phyloP scores from a whole-genome alignment of 2,797 vertebrate species.

The Chelmon rostratus region DNA sequence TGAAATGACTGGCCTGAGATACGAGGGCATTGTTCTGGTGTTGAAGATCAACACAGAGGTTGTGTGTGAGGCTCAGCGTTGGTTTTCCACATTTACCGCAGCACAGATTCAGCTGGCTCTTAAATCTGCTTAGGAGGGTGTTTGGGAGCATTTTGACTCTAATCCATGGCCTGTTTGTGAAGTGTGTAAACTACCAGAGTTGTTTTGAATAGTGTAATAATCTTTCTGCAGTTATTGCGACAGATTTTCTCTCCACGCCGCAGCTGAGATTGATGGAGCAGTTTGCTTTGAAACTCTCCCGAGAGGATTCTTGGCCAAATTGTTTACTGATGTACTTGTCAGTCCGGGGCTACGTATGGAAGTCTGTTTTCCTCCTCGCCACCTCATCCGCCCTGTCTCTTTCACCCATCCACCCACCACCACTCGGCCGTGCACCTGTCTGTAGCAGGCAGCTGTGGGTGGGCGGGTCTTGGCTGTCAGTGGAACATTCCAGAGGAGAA shows the following conservation, averaged over 20 bases:
- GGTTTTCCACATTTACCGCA: constrained; percentile 21
- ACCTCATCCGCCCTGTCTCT: constrained; percentile 35
- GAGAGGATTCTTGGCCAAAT: constrained; percentile 34
- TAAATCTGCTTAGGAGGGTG: constrained; percentile 35
- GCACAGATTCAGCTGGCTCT: constrained; percentile 35
- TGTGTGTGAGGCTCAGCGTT: constrained; percentile 19
- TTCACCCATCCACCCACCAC: constrained; percentile 52
- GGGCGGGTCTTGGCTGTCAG: constrained; percentile 83
- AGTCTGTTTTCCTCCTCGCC: constrained; percentile 57
- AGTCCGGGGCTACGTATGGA: constrained; percentile 30
- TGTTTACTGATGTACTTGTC: constrained; percentile 61
- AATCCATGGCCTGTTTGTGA: constrained; percentile 17
- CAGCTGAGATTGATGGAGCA: constrained; percentile 11
- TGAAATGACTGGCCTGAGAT: constrained; percentile 43
- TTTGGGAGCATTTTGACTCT: constrained; percentile 25
- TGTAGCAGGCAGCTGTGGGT: constrained; percentile 83
- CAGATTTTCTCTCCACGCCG: constrained; percentile 8
- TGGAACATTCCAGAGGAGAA: constrained; percentile 86
- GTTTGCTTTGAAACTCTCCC: constrained; percentile 49
- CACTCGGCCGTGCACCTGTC: constrained; percentile 81
- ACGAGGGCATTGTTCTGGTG: constrained; percentile 58
- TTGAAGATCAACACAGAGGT: constrained; percentile 30
- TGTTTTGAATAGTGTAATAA: constrained; percentile 17
- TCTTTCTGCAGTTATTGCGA: neutral
- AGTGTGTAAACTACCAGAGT: constrained; percentile 10